phyloP scores from a whole-genome alignment of 1,140 invertebrate species.

The Himalopsyche phryganea region DNA sequence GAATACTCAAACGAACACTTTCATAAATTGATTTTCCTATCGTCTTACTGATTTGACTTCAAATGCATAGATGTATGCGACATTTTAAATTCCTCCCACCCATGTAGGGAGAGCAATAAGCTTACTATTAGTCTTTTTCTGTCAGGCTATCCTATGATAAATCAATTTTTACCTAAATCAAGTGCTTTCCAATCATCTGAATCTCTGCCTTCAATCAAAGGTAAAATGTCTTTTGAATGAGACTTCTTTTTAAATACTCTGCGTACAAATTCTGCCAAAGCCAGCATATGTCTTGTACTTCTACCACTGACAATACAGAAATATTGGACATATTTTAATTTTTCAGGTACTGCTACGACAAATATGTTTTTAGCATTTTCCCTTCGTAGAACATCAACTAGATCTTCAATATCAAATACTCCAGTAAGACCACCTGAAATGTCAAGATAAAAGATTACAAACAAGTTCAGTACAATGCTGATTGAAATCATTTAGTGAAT shows the following conservation, averaged over 20 bases:
- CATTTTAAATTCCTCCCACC: too few species aligned
- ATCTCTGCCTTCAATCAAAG: constrained; percentile 73
- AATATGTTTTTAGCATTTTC: constrained; percentile 81
- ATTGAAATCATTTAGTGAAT: background rate
- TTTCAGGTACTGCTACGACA: constrained; percentile 70
- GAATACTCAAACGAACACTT: too few species aligned
- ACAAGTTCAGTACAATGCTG: background rate
- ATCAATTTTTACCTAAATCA: constrained; percentile 70
- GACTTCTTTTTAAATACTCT: constrained; percentile 77
- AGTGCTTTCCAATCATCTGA: constrained; percentile 82
- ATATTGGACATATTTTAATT: constrained; percentile 77
- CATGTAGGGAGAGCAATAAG: too few species aligned
- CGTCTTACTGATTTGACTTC: too few species aligned
- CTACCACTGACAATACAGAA: constrained; percentile 73
- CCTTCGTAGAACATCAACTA: constrained; percentile 69
- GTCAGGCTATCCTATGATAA: too few species aligned
- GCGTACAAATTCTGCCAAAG: constrained; percentile 72
- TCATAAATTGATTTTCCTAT: too few species aligned
- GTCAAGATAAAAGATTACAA: background rate
- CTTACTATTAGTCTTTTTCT: too few species aligned
- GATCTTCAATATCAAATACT: constrained; percentile 83
- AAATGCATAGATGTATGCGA: too few species aligned
- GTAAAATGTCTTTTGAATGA: constrained; percentile 60
- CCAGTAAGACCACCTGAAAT: constrained; percentile 70
- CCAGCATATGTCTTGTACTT: constrained; percentile 71